phyloP scores from a whole-genome alignment of 2,888 invertebrate genomes.

The Parnassius orleans region DNA sequence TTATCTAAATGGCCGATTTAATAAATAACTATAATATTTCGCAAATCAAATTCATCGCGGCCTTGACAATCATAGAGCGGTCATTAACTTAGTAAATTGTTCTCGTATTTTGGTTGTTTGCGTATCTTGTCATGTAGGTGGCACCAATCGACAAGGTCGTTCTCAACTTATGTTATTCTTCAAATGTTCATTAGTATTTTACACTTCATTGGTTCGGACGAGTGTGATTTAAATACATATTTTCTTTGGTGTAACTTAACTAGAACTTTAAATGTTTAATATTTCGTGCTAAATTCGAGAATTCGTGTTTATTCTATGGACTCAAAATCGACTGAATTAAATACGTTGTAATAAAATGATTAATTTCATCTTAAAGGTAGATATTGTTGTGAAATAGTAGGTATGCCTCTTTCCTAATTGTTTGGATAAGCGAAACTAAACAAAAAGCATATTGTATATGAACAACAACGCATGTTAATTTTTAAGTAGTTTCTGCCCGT shows the following conservation, averaged over 20 bases:
- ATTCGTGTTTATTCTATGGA: too few relatives aligned
- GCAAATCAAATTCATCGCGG: constrained; percentile 29
- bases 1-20: neutral
- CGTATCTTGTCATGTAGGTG: constrained; percentile 63
- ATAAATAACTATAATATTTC: constrained; percentile 3
- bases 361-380: constrained; percentile 3
- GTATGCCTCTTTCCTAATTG: neutral
- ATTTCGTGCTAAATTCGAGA: too few relatives aligned
- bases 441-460: neutral
- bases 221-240: constrained; percentile 6
- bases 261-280: too few relatives aligned
- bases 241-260: too few relatives aligned
- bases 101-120: constrained; percentile 54
- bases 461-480: neutral
- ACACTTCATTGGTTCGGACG: constrained; percentile 32
- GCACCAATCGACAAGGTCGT: constrained; percentile 62
- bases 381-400: neutral
- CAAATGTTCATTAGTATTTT: constrained; percentile 31
- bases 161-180: constrained; percentile 39
- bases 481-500: too few relatives aligned
- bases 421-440: neutral
- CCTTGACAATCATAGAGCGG: constrained; percentile 55
- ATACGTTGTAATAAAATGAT: neutral
- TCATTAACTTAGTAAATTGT: constrained; percentile 46
- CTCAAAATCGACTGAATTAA: too few relatives aligned